Base-by-base conservation (phyloP, 1,140 invertebrate species). In the Metaphire vulgaris region DNA sequence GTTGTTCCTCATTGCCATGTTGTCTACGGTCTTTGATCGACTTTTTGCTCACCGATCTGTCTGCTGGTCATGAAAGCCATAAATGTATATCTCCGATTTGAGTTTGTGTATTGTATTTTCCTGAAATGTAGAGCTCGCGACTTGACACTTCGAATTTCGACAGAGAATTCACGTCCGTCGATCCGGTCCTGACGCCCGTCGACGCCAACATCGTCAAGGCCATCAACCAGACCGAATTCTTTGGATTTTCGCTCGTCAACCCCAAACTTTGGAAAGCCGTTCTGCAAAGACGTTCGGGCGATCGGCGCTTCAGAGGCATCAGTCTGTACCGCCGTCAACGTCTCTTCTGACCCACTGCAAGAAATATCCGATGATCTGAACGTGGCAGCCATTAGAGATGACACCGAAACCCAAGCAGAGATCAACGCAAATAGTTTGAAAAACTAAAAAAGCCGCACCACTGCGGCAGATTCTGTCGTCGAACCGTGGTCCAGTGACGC, bases 151-250 rank as follows among this genome's bases (percentile, higher is more conserved):
- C 94, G 85, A 98, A 99, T 86, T 99, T 99, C 87, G 97, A 99
- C 87, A 91, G 91, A 41, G 92, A 95, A 41, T 99, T 99, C 86
- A 99, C 97, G 0, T 90, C 91, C 77, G 97, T 99, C 88, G 96
- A 98, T 80, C 96, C 97, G 2, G 90, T 92, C 28, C 88, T 99
- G 74, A 99, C 97, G 28, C 97, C 97, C 12, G 91, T 98, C 64
- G 92, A 95, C 81, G 87, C 91, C 33, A 93, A 97, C 82, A 92
- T 96, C 76, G 89, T 98, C 69, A 90, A 92, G 78, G 92, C 85
- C 34, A 98, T 99, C 83, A 98, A 98, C 88, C 94, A 97, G 87
- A 95, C 98, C 81, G 96, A 99, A 87, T 99, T 99, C 88, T 89
- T 90, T 78, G 96, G 95, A 68, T 99, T 99, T 87, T 98, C 96